A percentile compares a stretch with the other conserved stretches of the same genome.
phyloP scores from a whole-genome alignment of 2,113 vertebrate genomes.

The Paraplagusia blochii region DNA sequence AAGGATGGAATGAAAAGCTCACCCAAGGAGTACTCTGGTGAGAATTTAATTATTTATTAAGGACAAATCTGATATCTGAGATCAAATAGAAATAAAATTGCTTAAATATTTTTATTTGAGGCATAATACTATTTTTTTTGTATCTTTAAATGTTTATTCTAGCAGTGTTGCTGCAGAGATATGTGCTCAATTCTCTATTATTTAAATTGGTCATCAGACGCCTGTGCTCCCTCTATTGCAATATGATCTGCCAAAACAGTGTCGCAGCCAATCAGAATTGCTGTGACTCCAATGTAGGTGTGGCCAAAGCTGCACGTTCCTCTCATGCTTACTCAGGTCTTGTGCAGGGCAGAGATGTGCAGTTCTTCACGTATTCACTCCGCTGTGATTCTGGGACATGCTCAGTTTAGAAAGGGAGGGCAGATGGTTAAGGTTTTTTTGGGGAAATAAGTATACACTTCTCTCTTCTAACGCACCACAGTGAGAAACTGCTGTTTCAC shows the following conservation, averaged over 20 bases:
- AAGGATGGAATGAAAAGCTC: constrained; percentile 86
- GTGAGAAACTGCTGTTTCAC: neutral
- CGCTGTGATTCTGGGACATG: constrained; percentile 5
- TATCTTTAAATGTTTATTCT: too few relatives aligned
- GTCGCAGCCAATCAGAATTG: constrained; percentile 28
- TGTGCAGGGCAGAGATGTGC: constrained; percentile 50
- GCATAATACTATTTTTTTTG: too few relatives aligned
- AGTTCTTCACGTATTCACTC: constrained; percentile 66
- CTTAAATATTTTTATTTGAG: too few relatives aligned
- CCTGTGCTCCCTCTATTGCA: constrained; percentile 1
- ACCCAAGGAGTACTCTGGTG: constrained; percentile 93
- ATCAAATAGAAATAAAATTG: too few relatives aligned
- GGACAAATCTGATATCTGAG: fast-evolving
- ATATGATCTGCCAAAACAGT: constrained; percentile 30
- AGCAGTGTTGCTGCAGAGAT: too few relatives aligned
- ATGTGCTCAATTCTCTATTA: too few relatives aligned
- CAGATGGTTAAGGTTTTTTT: neutral
- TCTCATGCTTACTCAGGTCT: constrained; percentile 19
- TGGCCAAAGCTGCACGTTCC: constrained; percentile 29
- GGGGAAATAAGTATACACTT: constrained; percentile 8
- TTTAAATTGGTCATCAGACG: neutral
- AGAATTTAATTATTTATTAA: neutral
- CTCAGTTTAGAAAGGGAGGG: constrained; percentile 4
- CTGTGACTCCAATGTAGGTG: constrained; percentile 15
- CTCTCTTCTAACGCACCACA: neutral